Evolutionary conservation across 2,797 vertebrate species (phyloP).

Genomic region (Sylvia borin): DNA sequence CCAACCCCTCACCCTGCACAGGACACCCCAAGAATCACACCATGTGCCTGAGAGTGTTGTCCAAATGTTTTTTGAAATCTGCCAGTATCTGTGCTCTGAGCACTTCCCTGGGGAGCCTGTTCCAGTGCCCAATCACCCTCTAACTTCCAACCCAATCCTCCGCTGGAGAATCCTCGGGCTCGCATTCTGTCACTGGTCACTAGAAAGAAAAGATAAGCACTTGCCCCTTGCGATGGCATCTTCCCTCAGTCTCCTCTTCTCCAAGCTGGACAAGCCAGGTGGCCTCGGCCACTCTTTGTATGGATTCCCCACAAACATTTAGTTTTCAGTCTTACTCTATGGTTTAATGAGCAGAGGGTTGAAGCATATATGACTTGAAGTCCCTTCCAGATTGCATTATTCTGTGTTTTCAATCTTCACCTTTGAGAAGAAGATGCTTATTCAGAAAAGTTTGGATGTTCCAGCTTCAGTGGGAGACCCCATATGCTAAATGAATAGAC

Average conservation of each 20-base stretch:
- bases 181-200: not conserved
- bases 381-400: not conserved
- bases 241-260: not conserved
- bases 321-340: not conserved
- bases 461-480: not conserved
- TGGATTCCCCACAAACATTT: not conserved
- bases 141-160: not conserved
- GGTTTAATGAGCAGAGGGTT: not conserved
- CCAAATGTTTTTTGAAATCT: not conserved
- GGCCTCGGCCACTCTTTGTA: not conserved
- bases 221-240: not conserved
- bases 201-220: not conserved
- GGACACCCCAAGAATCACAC: not conserved
- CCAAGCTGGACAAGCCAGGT: not conserved
- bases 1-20: fast-evolving
- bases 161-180: not conserved
- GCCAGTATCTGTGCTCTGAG: not conserved
- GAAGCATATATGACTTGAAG: not conserved
- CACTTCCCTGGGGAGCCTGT: not conserved
- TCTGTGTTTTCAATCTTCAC: not conserved
- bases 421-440: not conserved
- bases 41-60: fast-evolving
- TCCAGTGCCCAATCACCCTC: not conserved
- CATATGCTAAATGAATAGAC: not conserved
- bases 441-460: not conserved